Percentiles rank a stretch among this genome's conserved stretches.
These are phyloP conservation scores for Xiphophorus hellerii DNA, from an alignment of 2,113 vertebrate species.

Conservation along the genomic window DNA sequence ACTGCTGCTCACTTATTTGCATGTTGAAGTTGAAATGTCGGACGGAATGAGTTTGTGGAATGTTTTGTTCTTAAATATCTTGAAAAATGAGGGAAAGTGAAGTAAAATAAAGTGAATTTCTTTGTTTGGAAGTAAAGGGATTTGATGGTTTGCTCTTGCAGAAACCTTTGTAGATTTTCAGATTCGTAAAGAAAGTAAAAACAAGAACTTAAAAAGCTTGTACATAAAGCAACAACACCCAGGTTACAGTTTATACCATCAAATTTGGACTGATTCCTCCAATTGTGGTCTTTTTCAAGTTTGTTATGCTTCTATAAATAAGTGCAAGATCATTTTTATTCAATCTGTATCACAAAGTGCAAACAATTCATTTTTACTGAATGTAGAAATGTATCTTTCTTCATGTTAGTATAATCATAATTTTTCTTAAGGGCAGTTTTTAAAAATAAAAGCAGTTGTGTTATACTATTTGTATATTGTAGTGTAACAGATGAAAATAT, in stretches of 20 bases:
- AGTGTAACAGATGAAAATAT: neutral
- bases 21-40: constrained; percentile 33
- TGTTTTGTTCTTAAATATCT: constrained; percentile 20
- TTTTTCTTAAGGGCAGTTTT: no score
- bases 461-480: neutral
- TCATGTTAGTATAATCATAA: neutral
- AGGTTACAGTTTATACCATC: neutral
- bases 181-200: neutral
- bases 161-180: neutral
- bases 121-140: neutral
- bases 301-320: no score
- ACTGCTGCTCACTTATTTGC: constrained; percentile 11
- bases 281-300: no score
- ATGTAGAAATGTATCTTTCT: neutral
- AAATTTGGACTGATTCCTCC: neutral
- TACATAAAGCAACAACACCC: no score
- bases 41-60: neutral
- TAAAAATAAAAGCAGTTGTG: neutral
- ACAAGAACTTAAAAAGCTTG: neutral
- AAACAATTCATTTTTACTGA: neutral
- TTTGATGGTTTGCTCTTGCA: neutral
- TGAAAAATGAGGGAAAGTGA: neutral
- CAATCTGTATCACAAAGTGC: no score
- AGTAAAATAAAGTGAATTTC: neutral
- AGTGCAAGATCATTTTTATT: no score